Conservation (phyloP, 2,888 invertebrate species). For the Cybosia mesomella region DNA sequence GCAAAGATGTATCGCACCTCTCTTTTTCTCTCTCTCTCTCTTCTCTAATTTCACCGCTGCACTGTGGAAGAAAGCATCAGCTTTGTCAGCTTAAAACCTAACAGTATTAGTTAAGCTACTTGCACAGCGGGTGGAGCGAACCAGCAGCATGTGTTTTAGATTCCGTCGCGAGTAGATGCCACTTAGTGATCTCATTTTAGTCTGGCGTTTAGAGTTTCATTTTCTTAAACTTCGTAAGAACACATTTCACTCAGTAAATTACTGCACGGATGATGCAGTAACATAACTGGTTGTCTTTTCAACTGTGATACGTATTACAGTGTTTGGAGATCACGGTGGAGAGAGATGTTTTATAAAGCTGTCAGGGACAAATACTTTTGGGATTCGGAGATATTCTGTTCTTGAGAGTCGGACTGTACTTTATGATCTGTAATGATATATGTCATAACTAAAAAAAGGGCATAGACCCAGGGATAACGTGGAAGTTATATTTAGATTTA, state of each 20-base stretch:
- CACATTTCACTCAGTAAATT: background rate
- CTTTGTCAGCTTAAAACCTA: conserved; percentile 4
- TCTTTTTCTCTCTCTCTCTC: too few species aligned
- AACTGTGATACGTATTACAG: background rate
- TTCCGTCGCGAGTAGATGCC: background rate
- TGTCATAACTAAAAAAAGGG: too few species aligned
- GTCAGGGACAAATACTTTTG: background rate
- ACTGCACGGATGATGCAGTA: too few species aligned
- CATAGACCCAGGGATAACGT: too few species aligned
- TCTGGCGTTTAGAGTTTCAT: background rate
- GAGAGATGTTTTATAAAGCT: background rate
- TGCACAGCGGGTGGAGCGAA: background rate
- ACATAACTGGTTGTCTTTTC: background rate
- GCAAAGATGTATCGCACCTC: too few species aligned
- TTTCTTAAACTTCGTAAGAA: conserved; percentile 1
- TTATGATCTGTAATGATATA: too few species aligned
- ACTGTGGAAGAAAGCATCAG: background rate
- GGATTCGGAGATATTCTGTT: background rate
- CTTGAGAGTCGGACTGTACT: background rate
- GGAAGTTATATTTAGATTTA: too few species aligned
- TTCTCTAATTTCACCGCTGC: background rate
- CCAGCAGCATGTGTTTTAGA: background rate
- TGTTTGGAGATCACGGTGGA: background rate
- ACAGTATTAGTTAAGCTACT: conserved; percentile 1
- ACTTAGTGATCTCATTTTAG: background rate